These are phyloP conservation scores for Pygoscelis adeliae DNA, from an alignment of 2,113 vertebrate species.

Conservation along the genomic window DNA sequence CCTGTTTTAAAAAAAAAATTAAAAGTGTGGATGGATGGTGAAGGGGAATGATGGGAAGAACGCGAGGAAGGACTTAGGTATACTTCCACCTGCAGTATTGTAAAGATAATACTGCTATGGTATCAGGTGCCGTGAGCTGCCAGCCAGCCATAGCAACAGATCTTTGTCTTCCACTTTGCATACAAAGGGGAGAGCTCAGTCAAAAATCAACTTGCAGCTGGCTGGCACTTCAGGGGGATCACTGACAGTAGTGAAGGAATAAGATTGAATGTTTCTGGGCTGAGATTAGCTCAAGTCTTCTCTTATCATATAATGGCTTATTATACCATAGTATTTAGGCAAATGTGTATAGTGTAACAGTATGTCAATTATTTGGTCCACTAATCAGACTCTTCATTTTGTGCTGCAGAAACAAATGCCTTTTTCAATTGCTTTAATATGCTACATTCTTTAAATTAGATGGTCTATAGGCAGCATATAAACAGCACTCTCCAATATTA, in stretches of 20 bases:
- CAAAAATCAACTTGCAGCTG: neutral
- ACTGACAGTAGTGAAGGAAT: neutral
- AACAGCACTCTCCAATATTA: neutral
- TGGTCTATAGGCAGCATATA: neutral
- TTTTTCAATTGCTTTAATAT: constrained; percentile 8
- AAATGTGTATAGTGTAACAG: neutral
- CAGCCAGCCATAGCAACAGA: neutral
- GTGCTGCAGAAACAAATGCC: neutral
- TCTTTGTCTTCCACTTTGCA: neutral
- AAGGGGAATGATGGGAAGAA: neutral
- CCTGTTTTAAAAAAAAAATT: neutral
- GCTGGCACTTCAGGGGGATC: neutral
- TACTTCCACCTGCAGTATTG: neutral
- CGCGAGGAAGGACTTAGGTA: accelerated
- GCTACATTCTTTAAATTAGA: constrained; percentile 7
- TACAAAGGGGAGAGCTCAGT: neutral
- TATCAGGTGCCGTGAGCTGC: neutral
- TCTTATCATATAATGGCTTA: neutral
- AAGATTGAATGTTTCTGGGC: neutral
- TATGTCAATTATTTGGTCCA: neutral
- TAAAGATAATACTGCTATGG: neutral
- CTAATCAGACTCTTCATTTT: neutral
- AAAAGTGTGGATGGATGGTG: neutral
- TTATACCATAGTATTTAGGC: neutral
- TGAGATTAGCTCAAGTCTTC: neutral